Base-by-base conservation (phyloP, 2,113 vertebrate species). In the Nothobranchius furzeri region DNA sequence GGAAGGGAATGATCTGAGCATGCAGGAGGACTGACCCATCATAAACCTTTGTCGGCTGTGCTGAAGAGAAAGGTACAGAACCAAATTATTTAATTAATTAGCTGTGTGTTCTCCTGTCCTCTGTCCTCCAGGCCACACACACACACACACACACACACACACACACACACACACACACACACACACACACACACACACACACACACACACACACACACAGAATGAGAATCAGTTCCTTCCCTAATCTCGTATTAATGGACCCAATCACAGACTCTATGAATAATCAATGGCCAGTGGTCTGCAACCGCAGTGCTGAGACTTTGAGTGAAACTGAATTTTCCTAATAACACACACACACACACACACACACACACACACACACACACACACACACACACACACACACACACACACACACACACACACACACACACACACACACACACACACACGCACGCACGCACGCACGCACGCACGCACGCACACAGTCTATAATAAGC, bases 271-370 rank as follows among this genome's bases (percentile, higher is more conserved):
- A 80, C 82, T 89, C 87, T 91, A 92, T 92, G 91, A 92, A 92
- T 93, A 92, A 92, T 93, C 92, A 92, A 93, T 92, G 91, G 82
- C 79, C 86, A 93, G 89, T 88, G 88, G 85, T 87, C 82, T 87
- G 89, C 90, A 90, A 89, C 89, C 78, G 66, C 84, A 84, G 79
- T 82, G 87, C 87, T 86, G 85, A 89, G 85, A 89, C 88, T 85
- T 89, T 89, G 88, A 88, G 88, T 88, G 87, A 92, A 88, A 88
- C 87, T 86, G 90, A 91, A 91, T 91, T 89, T 91, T 85, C 78
- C 84, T 92, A 91, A 92, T 91, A 87, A 84, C 85, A 89, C 86
- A 73, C 75, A 76, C 68, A 73, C 73, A 58, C 55, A 70, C 70
- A 71, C 82, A 85, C 79, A 90, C 83, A 30, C 30, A 30, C 30